Percentiles rank a stretch among this genome's conserved stretches.
Conservation (phyloP, 2,797 vertebrate species). For the Enteromius radiatus region DNA sequence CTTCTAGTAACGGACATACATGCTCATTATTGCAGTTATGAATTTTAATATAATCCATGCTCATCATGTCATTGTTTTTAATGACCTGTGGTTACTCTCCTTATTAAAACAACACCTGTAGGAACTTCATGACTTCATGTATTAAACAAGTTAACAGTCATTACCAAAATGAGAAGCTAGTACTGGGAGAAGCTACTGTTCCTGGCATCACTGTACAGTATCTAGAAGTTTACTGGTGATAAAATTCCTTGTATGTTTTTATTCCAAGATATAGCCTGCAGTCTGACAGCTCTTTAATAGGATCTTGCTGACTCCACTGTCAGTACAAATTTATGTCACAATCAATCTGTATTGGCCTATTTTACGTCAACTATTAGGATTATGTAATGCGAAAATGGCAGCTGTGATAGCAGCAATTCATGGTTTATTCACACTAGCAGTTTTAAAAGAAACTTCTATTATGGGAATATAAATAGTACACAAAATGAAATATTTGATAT, state of each 20-base stretch:
- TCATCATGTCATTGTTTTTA: not conserved
- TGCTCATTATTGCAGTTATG: conserved; percentile 1
- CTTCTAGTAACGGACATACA: conserved; percentile 16
- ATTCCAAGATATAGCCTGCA: not conserved
- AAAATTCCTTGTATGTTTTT: not conserved
- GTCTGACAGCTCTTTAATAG: conserved; percentile 22
- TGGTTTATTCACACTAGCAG: not conserved
- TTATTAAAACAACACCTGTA: not conserved
- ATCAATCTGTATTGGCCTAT: conserved; percentile 19
- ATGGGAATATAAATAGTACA: not conserved
- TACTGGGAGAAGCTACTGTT: not conserved
- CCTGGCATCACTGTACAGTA: not conserved
- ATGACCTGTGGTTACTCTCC: not conserved
- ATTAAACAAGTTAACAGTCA: not conserved
- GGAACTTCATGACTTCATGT: no score
- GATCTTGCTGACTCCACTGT: conserved; percentile 25
- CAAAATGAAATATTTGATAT: no score
- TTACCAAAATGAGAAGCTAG: not conserved
- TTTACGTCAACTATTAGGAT: conserved; percentile 3
- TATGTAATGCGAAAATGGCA: conserved; percentile 18
- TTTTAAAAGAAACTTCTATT: conserved; percentile 17
- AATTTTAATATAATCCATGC: not conserved
- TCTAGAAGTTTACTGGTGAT: not conserved
- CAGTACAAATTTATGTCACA: conserved; percentile 27
- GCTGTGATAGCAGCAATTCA: not conserved